Percentiles rank a stretch among this genome's conserved stretches.
Evolutionary conservation across 1,140 invertebrate species (phyloP).

Genomic region (Metaphire vulgaris): DNA sequence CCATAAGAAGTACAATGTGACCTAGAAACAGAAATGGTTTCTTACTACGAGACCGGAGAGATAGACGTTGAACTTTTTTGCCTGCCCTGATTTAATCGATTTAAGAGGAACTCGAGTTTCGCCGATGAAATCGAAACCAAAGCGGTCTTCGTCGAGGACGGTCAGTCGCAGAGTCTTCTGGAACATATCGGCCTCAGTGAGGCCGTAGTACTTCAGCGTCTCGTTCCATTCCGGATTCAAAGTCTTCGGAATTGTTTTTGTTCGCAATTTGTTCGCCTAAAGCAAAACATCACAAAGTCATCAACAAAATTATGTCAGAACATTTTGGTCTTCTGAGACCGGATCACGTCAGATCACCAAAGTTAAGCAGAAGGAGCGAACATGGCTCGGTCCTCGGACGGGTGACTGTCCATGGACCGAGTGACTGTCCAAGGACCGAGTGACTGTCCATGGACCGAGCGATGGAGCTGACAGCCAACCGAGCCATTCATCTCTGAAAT

Average conservation of each 20-base stretch:
- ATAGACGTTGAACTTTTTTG: slow-evolving; percentile 59
- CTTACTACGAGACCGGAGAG: slow-evolving; percentile 56
- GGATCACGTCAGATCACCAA: too few relatives aligned
- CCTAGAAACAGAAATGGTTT: too few relatives aligned
- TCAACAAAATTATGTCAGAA: too few relatives aligned
- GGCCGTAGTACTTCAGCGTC: slow-evolving; percentile 79
- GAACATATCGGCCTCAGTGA: slow-evolving; percentile 69
- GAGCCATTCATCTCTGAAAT: too few relatives aligned
- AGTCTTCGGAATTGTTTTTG: slow-evolving; percentile 83
- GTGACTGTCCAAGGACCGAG: too few relatives aligned
- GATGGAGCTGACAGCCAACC: too few relatives aligned
- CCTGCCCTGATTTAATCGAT: slow-evolving; percentile 61
- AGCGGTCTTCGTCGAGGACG: slow-evolving; percentile 72
- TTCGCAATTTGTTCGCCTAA: slow-evolving; percentile 67
- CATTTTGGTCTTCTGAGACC: too few relatives aligned
- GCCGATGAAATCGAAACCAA: slow-evolving; percentile 76
- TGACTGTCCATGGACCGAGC: too few relatives aligned
- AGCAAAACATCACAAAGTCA: too few relatives aligned
- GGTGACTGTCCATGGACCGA: background rate
- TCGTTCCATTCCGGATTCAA: slow-evolving; percentile 91
- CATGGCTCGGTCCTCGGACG: background rate
- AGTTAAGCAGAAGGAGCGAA: too few relatives aligned
- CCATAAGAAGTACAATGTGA: too few relatives aligned
- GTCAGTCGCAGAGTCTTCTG: slow-evolving; percentile 63
- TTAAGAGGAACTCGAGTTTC: slow-evolving; percentile 63